phyloP scores from a whole-genome alignment of 2,888 invertebrate species.

The Eristalinus sepulchralis region DNA sequence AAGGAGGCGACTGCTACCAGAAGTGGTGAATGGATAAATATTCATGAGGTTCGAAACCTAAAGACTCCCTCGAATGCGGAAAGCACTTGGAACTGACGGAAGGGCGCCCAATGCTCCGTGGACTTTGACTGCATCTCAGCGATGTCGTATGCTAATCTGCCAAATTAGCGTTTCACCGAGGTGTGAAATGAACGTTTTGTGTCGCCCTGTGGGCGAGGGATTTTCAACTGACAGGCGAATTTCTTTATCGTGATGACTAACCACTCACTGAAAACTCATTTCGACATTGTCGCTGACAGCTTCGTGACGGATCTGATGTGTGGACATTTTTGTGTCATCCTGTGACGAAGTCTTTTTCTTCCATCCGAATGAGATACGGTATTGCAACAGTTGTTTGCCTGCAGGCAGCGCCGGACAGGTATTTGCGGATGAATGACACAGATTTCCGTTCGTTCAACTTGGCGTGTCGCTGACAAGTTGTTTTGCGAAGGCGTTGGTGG shows the following conservation, averaged over 20 bases:
- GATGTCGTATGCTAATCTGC: slow-evolving; percentile 44
- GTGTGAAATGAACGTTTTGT: slow-evolving; percentile 9
- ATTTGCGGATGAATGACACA: background rate
- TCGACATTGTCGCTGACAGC: background rate
- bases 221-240: background rate
- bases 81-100: slow-evolving; percentile 3
- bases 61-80: background rate
- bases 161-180: slow-evolving; percentile 8
- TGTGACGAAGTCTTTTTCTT: too few species aligned
- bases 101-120: background rate
- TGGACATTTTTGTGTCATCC: too few species aligned
- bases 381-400: background rate
- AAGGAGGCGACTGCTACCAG: background rate
- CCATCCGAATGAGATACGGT: background rate
- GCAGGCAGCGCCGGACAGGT: background rate
- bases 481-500: background rate
- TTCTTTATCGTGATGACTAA: background rate
- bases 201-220: background rate
- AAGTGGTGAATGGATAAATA: background rate
- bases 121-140: slow-evolving; percentile 16
- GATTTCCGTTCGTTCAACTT: background rate
- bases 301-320: background rate
- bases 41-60: background rate
- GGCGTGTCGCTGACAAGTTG: background rate
- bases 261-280: too few species aligned